phyloP scores from a whole-genome alignment of 2,797 vertebrate genomes.

The Myioborus miniatus region DNA sequence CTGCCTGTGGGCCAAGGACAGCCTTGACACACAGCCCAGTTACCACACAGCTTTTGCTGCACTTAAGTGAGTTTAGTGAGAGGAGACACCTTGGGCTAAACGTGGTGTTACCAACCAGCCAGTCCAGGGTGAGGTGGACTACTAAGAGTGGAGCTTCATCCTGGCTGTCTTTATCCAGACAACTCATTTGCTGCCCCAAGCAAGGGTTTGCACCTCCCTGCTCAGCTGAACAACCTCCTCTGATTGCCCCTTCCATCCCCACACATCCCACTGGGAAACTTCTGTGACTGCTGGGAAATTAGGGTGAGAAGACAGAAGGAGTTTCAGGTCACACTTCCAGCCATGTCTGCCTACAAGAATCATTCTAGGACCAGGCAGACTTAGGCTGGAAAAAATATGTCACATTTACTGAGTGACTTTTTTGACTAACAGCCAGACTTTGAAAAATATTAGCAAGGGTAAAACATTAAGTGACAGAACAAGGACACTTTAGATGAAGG shows the following conservation, averaged over 20 bases:
- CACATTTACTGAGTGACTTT: slow-evolving; percentile 45
- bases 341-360: neutral
- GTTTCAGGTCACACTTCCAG: neutral
- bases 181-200: neutral
- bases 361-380: neutral
- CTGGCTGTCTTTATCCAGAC: neutral
- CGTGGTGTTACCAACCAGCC: fast-evolving
- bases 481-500: slow-evolving; percentile 57
- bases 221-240: neutral
- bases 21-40: neutral
- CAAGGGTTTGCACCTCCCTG: neutral
- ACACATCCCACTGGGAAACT: neutral
- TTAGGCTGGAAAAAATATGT: slow-evolving; percentile 21
- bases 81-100: neutral
- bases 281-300: neutral
- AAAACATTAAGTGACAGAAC: slow-evolving; percentile 65
- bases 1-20: neutral
- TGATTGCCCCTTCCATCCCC: neutral
- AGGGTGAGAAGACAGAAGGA: neutral
- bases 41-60: neutral
- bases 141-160: neutral
- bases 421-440: slow-evolving; percentile 51
- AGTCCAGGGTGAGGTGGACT: neutral
- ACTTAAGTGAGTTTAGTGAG: neutral
- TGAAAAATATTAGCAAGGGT: slow-evolving; percentile 65